A percentile compares a stretch with the other conserved stretches of the same genome.
phyloP scores from a whole-genome alignment of 2,113 vertebrate species.

The Furnarius figulus region DNA sequence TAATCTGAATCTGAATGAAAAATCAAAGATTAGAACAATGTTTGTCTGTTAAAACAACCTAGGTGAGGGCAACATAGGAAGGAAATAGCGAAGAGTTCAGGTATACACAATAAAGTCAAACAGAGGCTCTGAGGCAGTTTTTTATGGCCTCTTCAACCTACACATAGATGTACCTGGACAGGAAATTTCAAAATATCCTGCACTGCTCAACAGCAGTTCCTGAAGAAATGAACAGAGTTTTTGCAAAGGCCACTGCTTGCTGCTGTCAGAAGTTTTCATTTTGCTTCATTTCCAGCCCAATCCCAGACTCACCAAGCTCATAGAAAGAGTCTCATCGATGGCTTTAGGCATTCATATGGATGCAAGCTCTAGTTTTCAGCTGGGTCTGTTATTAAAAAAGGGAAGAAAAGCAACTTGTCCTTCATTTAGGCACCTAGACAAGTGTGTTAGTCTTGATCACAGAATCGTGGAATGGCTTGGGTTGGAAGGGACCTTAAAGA shows the following conservation, averaged over 20 bases:
- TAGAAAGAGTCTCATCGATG: not conserved
- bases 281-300: not conserved
- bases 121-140: not conserved
- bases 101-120: not conserved
- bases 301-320: not conserved
- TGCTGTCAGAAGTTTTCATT: not conserved
- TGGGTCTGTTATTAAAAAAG: not conserved
- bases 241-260: not conserved
- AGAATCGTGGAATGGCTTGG: not conserved
- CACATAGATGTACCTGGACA: not conserved
- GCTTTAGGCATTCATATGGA: not conserved
- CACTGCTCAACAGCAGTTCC: not conserved
- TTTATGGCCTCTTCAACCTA: not conserved
- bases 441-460: not conserved
- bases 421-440: not conserved
- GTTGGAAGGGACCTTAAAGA: not conserved
- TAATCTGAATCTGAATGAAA: conserved; percentile 28
- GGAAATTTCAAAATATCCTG: not conserved
- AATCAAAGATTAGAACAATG: not conserved
- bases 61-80: not conserved
- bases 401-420: not conserved
- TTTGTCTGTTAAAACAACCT: conserved; percentile 1
- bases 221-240: not conserved
- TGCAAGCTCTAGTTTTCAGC: not conserved
- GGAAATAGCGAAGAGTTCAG: not conserved